phyloP scores from a whole-genome alignment of 2,113 vertebrate genomes.

The Rhegmatorhina hoffmannsi region DNA sequence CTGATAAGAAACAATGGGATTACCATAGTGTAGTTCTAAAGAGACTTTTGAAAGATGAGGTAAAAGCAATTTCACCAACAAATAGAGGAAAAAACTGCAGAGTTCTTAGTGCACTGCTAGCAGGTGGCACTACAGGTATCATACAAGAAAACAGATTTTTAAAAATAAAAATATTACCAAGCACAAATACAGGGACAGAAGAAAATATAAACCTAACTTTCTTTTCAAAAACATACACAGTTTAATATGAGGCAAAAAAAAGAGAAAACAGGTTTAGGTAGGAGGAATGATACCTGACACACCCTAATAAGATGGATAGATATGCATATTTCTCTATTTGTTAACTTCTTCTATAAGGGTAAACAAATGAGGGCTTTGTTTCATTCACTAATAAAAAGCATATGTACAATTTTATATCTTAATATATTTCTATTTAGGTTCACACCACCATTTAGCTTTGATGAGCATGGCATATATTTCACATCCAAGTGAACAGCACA shows the following conservation, averaged over 20 bases:
- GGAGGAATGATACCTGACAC: neutral
- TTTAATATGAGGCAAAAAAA: neutral
- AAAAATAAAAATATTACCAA: neutral
- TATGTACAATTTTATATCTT: neutral
- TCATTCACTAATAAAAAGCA: constrained; percentile 5
- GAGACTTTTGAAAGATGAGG: neutral
- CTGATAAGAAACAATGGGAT: neutral
- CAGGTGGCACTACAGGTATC: neutral
- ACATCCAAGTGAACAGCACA: neutral
- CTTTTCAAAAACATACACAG: neutral
- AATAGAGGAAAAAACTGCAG: neutral
- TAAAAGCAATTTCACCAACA: neutral
- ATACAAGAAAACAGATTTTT: neutral
- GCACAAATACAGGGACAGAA: neutral
- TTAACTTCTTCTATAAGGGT: neutral
- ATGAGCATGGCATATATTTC: neutral
- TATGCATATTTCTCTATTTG: neutral
- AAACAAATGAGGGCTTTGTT: neutral
- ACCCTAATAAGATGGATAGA: neutral
- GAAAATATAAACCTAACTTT: neutral
- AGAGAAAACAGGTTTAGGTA: neutral
- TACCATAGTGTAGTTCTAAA: neutral
- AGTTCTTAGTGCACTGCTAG: neutral
- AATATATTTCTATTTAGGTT: neutral
- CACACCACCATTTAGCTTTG: neutral